Evolutionary conservation across 2,888 invertebrate genomes (phyloP).

Genomic region (Galerucella nymphaeae): DNA sequence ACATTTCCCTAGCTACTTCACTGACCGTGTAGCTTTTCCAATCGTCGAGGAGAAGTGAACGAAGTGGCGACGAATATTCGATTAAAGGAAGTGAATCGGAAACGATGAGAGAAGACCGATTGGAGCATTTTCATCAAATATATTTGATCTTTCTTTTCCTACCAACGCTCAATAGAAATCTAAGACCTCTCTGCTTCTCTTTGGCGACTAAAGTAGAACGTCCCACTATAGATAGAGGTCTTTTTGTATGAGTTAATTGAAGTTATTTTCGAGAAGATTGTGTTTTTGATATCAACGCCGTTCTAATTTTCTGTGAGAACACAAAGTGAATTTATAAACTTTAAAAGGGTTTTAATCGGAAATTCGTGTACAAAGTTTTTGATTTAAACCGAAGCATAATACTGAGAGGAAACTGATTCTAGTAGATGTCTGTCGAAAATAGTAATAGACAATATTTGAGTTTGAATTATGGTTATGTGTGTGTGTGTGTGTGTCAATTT

Average conservation of each 20-base stretch:
- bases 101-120: conserved; percentile 58
- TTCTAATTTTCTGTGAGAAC: conserved; percentile 9
- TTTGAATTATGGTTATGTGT: too few species aligned
- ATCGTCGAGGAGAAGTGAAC: conserved; percentile 40
- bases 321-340: conserved; percentile 13
- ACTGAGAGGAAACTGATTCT: background rate
- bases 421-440: background rate
- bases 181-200: conserved; percentile 36
- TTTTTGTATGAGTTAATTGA: conserved; percentile 44
- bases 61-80: conserved; percentile 61
- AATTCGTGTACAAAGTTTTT: background rate
- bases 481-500: too few species aligned
- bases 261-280: conserved; percentile 28
- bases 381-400: background rate
- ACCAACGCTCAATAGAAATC: conserved; percentile 40
- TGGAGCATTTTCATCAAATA: conserved; percentile 60
- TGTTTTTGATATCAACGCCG: conserved; percentile 17
- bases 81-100: conserved; percentile 61
- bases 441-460: too few species aligned
- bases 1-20: background rate
- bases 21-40: background rate
- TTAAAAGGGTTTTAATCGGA: background rate
- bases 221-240: conserved; percentile 19
- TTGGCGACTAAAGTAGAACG: conserved; percentile 18
- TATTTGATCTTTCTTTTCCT: conserved; percentile 53